Evolutionary conservation across 2,113 vertebrate genomes (phyloP).

Genomic region (Microcebus jonahi): DNA sequence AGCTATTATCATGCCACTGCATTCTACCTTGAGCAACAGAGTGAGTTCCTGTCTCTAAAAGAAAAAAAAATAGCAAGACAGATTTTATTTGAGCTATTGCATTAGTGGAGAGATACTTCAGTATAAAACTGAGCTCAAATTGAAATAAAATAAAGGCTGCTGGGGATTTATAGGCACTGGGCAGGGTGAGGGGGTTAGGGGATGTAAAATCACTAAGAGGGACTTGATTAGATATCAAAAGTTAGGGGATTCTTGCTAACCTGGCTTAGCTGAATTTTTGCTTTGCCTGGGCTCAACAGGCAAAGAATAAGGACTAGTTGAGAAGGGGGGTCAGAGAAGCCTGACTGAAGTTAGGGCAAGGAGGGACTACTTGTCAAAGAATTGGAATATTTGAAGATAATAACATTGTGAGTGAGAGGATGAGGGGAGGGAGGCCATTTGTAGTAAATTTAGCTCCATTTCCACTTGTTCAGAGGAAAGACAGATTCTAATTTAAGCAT

Average conservation of each 20-base stretch:
- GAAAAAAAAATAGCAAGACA: no score
- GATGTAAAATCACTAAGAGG: not conserved
- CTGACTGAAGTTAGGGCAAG: no score
- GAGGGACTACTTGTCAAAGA: not conserved
- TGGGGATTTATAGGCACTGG: not conserved
- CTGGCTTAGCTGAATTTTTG: no score
- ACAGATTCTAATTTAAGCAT: not conserved
- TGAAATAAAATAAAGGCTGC: not conserved
- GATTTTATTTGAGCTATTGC: not conserved
- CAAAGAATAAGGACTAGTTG: not conserved
- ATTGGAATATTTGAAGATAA: not conserved
- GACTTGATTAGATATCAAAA: not conserved
- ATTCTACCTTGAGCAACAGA: no score
- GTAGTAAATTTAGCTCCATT: not conserved
- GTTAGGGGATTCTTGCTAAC: not conserved
- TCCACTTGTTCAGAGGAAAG: not conserved
- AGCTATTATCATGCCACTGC: no score
- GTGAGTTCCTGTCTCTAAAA: no score
- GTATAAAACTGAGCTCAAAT: not conserved
- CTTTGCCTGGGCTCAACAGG: not conserved
- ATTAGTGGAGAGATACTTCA: not conserved
- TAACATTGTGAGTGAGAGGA: not conserved
- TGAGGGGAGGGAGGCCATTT: not conserved
- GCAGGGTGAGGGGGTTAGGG: not conserved
- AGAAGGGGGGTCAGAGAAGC: no score